Evolutionary conservation across 2,888 invertebrate genomes (phyloP).

Genomic region (Xestia rhomboidea): DNA sequence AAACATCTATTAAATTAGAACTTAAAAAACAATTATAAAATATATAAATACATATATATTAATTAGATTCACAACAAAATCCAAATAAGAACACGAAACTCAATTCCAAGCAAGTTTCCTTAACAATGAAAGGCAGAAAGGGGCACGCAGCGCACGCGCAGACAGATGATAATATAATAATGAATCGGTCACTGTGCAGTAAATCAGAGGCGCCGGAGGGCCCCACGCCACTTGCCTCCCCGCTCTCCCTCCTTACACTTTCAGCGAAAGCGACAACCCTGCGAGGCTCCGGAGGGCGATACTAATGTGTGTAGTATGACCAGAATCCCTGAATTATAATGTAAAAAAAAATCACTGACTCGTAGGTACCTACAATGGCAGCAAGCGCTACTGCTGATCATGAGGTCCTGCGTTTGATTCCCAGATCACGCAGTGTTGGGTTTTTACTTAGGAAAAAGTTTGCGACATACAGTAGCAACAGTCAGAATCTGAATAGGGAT

Average conservation of each 20-base stretch:
- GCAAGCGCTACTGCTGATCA: background rate
- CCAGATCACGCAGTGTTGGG: background rate
- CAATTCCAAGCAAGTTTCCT: slow-evolving; percentile 16
- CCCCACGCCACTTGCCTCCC: slow-evolving; percentile 54
- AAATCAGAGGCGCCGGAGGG: slow-evolving; percentile 70
- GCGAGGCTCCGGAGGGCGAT: slow-evolving; percentile 62
- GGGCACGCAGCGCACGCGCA: slow-evolving; percentile 51
- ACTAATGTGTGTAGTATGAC: slow-evolving; percentile 67
- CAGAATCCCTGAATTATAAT: slow-evolving; percentile 16
- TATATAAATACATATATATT: too few species aligned
- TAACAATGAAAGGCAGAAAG: slow-evolving; percentile 44
- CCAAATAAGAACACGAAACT: background rate
- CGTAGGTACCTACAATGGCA: background rate
- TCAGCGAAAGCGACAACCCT: slow-evolving; percentile 76
- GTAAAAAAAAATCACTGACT: background rate
- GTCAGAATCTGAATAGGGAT: background rate
- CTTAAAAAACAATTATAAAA: too few species aligned
- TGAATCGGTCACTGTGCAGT: slow-evolving; percentile 72
- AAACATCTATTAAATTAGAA: too few species aligned
- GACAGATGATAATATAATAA: slow-evolving; percentile 74
- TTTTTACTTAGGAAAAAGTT: background rate
- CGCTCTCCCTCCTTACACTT: slow-evolving; percentile 64
- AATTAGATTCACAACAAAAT: background rate
- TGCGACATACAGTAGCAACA: background rate
- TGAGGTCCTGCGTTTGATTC: background rate